Evolutionary conservation across 2,113 vertebrate genomes (phyloP), one percentile per base, ranked within the genome.

Genomic region (Planiliza haematocheilus): DNA sequence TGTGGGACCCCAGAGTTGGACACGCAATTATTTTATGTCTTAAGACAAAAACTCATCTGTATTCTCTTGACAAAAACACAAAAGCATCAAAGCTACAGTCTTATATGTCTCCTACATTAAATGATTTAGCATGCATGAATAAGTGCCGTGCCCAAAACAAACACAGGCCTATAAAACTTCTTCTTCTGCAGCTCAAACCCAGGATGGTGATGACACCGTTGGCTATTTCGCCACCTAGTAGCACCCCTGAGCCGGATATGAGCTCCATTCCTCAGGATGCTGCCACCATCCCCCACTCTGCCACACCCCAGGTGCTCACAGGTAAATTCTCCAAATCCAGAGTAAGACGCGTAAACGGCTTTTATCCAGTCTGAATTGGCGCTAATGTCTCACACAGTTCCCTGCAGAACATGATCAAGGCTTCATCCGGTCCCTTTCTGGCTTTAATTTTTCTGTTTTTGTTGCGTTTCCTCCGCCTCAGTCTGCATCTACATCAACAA

Each of bases 401-500:
- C 8, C 5, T 5, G 24, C 18, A 21, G 5, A 50, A 11, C 7
- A 21, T 21, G 24, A 30, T 5, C 24, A 30, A 30, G 24, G 5
- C 24, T 7, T 9, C 1, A 18, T 18, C 34, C 30, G 30, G 11
- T 0, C 39, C 24, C 24, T 2, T 20, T 1, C n/a, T n/a, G n/a
- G n/a, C n/a, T n/a, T n/a, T n/a, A n/a, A 11, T 51, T 60, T 1
- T 16, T 2, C 36, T 39, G 21, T 21, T 57, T 64, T 9, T 13
- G n/a, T n/a, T n/a, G n/a, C 38, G 30, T 10, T 34, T 39, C 51
- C 21, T 45, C 55, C 64, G 3, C 52, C 18, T n/a, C 92, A 99
- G 98, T 98, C 68, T 97, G 96, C 88, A 97, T 99, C 90, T 98
- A 99, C 20, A 92, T 99, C 91, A 98, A 99, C 92, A 99, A 99